Evolutionary conservation across 1,140 invertebrate genomes (phyloP).

Genomic region (Trichogramma pretiosum): DNA sequence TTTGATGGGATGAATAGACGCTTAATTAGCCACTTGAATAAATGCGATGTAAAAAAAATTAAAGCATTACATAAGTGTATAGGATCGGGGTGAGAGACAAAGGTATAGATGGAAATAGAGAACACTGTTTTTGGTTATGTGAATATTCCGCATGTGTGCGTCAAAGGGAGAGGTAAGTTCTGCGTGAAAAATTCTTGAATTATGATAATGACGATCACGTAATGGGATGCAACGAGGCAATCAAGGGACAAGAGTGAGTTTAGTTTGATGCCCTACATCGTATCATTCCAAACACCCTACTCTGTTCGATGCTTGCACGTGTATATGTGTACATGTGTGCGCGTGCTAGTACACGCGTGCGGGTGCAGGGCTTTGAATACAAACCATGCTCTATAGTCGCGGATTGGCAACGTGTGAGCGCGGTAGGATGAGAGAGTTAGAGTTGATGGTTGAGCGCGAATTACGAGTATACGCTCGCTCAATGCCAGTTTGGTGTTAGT

Average conservation of each 20-base stretch:
- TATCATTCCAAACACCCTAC: no score
- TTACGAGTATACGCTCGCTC: slow-evolving; percentile 8
- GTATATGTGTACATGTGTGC: slow-evolving; percentile 12
- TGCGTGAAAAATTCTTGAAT: slow-evolving; percentile 42
- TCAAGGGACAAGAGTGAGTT: slow-evolving; percentile 36
- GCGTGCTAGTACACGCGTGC: no score
- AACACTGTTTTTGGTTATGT: no score
- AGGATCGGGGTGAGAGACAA: background rate
- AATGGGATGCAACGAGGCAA: slow-evolving; percentile 47
- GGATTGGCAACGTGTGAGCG: no score
- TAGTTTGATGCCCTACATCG: slow-evolving; percentile 24
- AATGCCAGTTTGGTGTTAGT: slow-evolving; percentile 6
- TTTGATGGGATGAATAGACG: no score
- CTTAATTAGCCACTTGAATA: no score
- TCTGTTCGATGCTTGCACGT: slow-evolving; percentile 9
- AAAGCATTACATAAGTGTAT: no score
- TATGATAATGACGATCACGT: slow-evolving; percentile 45
- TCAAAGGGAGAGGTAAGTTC: background rate
- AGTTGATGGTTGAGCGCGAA: slow-evolving; percentile 8
- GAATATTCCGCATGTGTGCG: no score
- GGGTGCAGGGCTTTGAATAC: no score
- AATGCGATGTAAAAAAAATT: no score
- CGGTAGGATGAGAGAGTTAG: no score
- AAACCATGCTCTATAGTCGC: no score
- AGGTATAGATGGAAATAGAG: background rate